phyloP scores from a whole-genome alignment of 2,113 vertebrate species.

The Pampusana beccarii region DNA sequence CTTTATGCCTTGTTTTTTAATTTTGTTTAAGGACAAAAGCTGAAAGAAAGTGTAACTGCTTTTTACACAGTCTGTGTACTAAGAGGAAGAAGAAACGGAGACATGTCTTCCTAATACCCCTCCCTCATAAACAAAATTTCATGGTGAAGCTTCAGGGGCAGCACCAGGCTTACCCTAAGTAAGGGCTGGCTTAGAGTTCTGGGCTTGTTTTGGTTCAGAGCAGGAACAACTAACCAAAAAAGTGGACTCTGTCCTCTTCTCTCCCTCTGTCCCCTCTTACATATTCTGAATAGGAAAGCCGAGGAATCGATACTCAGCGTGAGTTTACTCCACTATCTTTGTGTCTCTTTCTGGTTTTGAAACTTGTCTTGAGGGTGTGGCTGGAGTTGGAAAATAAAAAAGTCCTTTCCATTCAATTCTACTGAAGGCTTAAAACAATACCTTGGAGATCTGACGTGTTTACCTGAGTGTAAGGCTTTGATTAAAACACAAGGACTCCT shows the following conservation, averaged over 20 bases:
- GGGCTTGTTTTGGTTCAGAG: background rate
- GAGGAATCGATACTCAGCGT: background rate
- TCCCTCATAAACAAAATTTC: background rate
- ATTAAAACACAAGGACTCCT: background rate
- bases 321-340: background rate
- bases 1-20: background rate
- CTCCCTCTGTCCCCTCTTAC: background rate
- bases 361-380: background rate
- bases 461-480: background rate
- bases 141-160: background rate
- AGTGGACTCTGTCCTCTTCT: background rate
- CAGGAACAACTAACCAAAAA: background rate
- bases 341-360: background rate
- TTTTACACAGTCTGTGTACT: background rate
- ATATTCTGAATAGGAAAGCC: background rate
- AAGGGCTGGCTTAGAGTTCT: background rate
- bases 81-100: background rate
- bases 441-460: background rate
- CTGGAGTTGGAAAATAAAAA: background rate
- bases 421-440: background rate
- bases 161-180: background rate
- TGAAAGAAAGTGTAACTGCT: background rate
- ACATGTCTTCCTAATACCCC: background rate
- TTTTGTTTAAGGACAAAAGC: background rate
- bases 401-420: background rate